These are phyloP conservation scores for Caenorhabditis sulstoni DNA, from an alignment of 2,888 invertebrate species.

Conservation along the genomic window DNA sequence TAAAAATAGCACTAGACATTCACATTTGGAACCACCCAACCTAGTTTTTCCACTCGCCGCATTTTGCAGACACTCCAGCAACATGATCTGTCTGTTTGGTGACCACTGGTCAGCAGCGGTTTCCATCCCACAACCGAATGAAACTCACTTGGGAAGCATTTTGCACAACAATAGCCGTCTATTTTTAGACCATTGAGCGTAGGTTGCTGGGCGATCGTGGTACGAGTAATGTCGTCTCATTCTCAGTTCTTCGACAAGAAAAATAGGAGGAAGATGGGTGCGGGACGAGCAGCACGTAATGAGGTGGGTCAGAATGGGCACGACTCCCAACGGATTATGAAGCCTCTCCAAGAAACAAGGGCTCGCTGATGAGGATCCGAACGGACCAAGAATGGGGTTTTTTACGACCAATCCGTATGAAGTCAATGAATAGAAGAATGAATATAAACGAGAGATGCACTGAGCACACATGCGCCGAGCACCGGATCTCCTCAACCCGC, in stretches of 20 bases:
- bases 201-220: slow-evolving; percentile 57
- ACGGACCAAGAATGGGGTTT: slow-evolving; percentile 5
- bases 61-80: not conserved
- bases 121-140: slow-evolving; percentile 2
- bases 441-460: slow-evolving; percentile 56
- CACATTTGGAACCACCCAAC: slow-evolving; percentile 7
- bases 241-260: not conserved
- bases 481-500: slow-evolving; percentile 31
- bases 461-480: slow-evolving; percentile 28
- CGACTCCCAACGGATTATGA: slow-evolving; percentile 12
- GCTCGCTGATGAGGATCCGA: slow-evolving; percentile 2
- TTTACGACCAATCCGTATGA: slow-evolving; percentile 17
- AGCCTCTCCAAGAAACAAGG: not conserved
- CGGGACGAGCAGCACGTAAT: slow-evolving; percentile 14
- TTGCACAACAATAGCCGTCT: slow-evolving; percentile 62
- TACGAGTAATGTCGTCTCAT: slow-evolving; percentile 62
- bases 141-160: slow-evolving; percentile 64
- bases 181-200: slow-evolving; percentile 62
- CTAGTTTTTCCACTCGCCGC: not conserved
- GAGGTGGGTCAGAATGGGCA: slow-evolving; percentile 15
- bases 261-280: slow-evolving; percentile 27
- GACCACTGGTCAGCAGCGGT: slow-evolving; percentile 38
- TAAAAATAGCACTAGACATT: slow-evolving; percentile 19
- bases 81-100: slow-evolving; percentile 21
- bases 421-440: slow-evolving; percentile 50